phyloP scores from a whole-genome alignment of 2,113 vertebrate genomes.

The Mesembrinibis cayennensis region DNA sequence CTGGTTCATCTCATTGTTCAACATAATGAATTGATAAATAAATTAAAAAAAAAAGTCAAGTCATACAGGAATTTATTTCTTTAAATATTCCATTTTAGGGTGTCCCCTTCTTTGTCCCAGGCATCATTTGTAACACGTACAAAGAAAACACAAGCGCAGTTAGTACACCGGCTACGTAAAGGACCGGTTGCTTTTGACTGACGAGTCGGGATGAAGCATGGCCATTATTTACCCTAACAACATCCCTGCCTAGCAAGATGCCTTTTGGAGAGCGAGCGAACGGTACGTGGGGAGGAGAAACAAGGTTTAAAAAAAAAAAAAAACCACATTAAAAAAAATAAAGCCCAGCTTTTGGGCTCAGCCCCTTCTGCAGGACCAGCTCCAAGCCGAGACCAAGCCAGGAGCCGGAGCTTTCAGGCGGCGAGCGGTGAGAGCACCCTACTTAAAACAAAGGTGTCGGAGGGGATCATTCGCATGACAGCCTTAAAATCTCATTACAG shows the following conservation, averaged over 20 bases:
- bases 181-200: not conserved
- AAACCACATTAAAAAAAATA: not conserved
- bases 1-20: not conserved
- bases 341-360: not conserved
- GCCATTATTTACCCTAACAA: not conserved
- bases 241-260: not conserved
- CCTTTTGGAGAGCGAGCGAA: not conserved
- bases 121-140: not conserved
- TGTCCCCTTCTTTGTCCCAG: not conserved
- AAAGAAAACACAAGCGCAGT: not conserved
- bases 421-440: not conserved
- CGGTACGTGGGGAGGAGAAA: not conserved
- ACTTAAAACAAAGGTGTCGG: constrained; percentile 31
- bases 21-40: not conserved
- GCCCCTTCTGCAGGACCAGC: not conserved
- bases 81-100: not conserved
- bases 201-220: not conserved
- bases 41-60: not conserved
- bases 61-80: not conserved
- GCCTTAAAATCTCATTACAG: not conserved
- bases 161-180: not conserved
- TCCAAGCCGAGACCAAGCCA: fast-evolving
- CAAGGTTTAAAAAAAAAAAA: not conserved
- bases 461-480: not conserved
- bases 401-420: not conserved